Percentiles rank a stretch among this genome's conserved stretches.
phyloP scores from a whole-genome alignment of 2,113 vertebrate genomes.

The Puffinus mauretanicus region DNA sequence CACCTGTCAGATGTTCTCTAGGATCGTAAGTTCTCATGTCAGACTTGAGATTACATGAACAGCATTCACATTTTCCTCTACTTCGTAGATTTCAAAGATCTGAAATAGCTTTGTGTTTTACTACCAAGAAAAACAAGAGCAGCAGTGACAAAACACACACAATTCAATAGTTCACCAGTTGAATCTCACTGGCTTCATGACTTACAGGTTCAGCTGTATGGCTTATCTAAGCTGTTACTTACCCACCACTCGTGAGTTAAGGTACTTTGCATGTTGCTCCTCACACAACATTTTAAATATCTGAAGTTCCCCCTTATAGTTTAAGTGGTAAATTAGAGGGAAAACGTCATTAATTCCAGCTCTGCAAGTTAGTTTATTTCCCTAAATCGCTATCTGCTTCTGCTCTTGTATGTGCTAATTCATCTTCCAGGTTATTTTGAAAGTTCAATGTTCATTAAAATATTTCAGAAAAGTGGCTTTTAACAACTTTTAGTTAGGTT shows the following conservation, averaged over 20 bases:
- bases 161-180: rapidly evolving
- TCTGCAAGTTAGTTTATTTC: background rate
- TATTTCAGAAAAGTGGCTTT: background rate
- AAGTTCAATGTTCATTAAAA: background rate
- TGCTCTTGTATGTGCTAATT: background rate
- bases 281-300: background rate
- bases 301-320: background rate
- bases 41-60: background rate
- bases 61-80: background rate
- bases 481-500: background rate
- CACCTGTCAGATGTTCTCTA: background rate
- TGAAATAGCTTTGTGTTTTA: background rate
- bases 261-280: background rate
- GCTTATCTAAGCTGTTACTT: background rate
- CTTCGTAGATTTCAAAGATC: background rate
- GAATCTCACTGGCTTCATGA: background rate
- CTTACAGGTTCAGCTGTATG: background rate
- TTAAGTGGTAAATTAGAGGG: background rate
- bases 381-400: background rate
- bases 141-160: background rate
- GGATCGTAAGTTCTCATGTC: rapidly evolving
- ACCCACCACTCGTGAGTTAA: background rate
- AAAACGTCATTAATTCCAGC: background rate
- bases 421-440: background rate
- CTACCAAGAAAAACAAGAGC: background rate